Base-by-base conservation (phyloP, 2,888 invertebrate species). In the Cynaeus angustus region DNA sequence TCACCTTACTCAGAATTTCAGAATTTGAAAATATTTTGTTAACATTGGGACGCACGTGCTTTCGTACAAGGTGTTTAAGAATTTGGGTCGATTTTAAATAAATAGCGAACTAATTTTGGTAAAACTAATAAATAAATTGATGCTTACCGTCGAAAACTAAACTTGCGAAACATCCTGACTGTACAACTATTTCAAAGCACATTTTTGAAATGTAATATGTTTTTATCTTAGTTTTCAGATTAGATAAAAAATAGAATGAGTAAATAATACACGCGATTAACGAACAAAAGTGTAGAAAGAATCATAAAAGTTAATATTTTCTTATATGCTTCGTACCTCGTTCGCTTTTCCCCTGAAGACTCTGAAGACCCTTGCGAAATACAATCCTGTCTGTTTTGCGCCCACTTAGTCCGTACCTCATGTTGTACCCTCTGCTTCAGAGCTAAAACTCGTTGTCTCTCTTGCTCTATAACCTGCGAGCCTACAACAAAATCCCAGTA, bases 341-440 rank as follows among this genome's bases (percentile, higher is more conserved):
- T 80, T 68, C 77, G 76, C 4, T 78, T 78, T 62, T 82, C 83
- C 56, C 83, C 83, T 0, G 82, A n/a, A n/a, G n/a, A 81, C 12
- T 79, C 81, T 3, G 81, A 79, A n/a, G 83, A 83, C 68, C 78
- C 80, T 45, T 90, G 87, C 67, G 90, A 91, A 70, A 88, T 87
- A 79, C 90, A 90, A 83, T 90, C 88, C 78, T 88, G 87, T 78
- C 88, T 88, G 72, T 89, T 85, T 74, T 88, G 88, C 72, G 95
- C 94, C 94, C 96, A 97, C 75, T 95, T 91, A 13, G 92, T 93
- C 74, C 94, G 91, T 1, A 96, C 96, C 85, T 97, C 96, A 82
- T 95, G 93, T 80, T 96, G 96, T 0, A 94, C 95, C 50, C 94
- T 88, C 75, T 94, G 90, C 81, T 96, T 96, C 64, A 97, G 85